phyloP scores from a whole-genome alignment of 2,888 invertebrate species.

The Sthenelais limicola region DNA sequence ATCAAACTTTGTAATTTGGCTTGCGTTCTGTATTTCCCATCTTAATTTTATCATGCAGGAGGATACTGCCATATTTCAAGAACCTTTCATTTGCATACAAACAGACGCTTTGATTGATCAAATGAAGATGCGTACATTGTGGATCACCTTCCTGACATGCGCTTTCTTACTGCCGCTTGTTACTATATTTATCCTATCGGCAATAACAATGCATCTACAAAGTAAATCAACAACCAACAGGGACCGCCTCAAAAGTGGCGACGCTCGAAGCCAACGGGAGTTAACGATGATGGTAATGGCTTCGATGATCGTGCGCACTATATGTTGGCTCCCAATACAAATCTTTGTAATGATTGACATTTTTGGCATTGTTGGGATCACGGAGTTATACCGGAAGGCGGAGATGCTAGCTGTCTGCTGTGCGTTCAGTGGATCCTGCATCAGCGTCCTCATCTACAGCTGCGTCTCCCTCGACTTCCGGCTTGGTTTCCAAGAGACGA shows the following conservation, averaged over 20 bases:
- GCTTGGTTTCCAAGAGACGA: slow-evolving; percentile 41
- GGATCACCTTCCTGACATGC: slow-evolving; percentile 53
- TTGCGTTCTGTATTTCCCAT: slow-evolving; percentile 50
- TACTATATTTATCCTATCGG: slow-evolving; percentile 50
- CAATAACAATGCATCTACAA: slow-evolving; percentile 45
- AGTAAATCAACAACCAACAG: not conserved
- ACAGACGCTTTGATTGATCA: slow-evolving; percentile 42
- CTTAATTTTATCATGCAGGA: slow-evolving; percentile 49
- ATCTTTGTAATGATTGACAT: slow-evolving; percentile 49
- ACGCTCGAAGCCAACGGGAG: slow-evolving; percentile 47
- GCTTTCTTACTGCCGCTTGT: slow-evolving; percentile 52
- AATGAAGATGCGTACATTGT: slow-evolving; percentile 48
- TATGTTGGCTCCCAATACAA: slow-evolving; percentile 54
- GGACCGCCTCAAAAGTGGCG: slow-evolving; percentile 42
- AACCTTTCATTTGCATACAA: slow-evolving; percentile 51
- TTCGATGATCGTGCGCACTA: slow-evolving; percentile 47
- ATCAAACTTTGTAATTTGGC: slow-evolving; percentile 50
- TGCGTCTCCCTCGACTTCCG: slow-evolving; percentile 45
- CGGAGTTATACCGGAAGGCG: slow-evolving; percentile 46
- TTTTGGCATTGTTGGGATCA: slow-evolving; percentile 44
- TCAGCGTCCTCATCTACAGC: slow-evolving; percentile 48
- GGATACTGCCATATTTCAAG: slow-evolving; percentile 51
- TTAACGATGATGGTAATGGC: slow-evolving; percentile 50
- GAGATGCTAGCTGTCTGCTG: slow-evolving; percentile 51
- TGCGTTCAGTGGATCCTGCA: slow-evolving; percentile 44